Evolutionary conservation across 37 sponge, comb jelly and placozoan genomes (phyloP), one percentile per base, ranked within the genome.

Genomic region (Mnemiopsis leidyi): DNA sequence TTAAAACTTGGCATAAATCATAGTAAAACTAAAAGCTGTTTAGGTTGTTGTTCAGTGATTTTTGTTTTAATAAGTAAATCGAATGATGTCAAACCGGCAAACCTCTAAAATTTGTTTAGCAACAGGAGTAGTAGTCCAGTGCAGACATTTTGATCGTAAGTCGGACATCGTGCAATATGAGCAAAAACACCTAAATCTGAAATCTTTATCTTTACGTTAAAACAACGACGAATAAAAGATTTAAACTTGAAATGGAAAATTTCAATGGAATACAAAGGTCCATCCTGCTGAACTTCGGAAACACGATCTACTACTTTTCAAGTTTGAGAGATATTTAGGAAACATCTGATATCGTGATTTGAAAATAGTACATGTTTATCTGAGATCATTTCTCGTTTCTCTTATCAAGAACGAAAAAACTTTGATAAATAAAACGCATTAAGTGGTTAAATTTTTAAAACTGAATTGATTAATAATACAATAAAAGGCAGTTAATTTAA

Each of bases 401-500:
- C n/a, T n/a, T n/a, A n/a, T n/a, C n/a, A n/a, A n/a, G n/a, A n/a
- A n/a, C n/a, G n/a, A n/a, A n/a, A n/a, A n/a, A n/a, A n/a, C n/a
- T n/a, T n/a, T n/a, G n/a, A n/a, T n/a, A n/a, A n/a, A n/a, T n/a
- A n/a, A n/a, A n/a, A n/a, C n/a, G n/a, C n/a, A 5, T 48, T 48
- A 18, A 48, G 5, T 48, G 5, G 5, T 48, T 48, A 48, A 48
- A 48, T 48, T 48, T 48, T 48, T 48, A 48, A 48, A 48, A 48
- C 61, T 48, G 61, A 48, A 48, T 48, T 48, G 13, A 48, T 48
- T 48, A 48, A 18, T 48, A 48, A 48, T 48, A 48, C 61, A 48
- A 48, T 48, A 48, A 48, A 48, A 48, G n/a, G 61, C 61, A 48
- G 61, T 48, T 48, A 2, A 71, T n/a, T 77, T 77, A 77, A 77